A percentile compares a stretch with the other conserved stretches of the same genome.
Evolutionary conservation across 2,888 invertebrate species (phyloP).

Genomic region (Acronicta alni): DNA sequence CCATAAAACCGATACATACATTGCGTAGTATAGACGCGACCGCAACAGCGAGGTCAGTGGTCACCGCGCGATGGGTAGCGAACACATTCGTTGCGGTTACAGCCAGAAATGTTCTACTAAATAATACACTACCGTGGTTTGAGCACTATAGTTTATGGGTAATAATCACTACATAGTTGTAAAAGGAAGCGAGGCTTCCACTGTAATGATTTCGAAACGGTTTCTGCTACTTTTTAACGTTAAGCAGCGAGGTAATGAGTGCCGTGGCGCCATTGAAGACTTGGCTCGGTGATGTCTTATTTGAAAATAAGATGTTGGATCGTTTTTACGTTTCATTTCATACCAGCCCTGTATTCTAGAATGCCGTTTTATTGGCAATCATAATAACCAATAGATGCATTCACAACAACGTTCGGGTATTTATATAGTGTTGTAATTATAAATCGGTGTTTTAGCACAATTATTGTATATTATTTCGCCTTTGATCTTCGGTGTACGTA

Average conservation of each 20-base stretch:
- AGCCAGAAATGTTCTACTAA: constrained; percentile 51
- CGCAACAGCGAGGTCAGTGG: constrained; percentile 38
- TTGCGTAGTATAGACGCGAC: constrained; percentile 43
- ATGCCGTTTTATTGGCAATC: not conserved
- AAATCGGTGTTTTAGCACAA: not conserved
- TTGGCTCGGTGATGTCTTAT: constrained; percentile 15
- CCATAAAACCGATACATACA: constrained; percentile 51
- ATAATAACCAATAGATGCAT: too few relatives aligned
- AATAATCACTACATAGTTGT: constrained; percentile 53
- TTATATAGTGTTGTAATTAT: not conserved
- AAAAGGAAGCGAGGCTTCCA: constrained; percentile 50
- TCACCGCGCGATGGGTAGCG: constrained; percentile 52
- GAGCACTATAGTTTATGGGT: constrained; percentile 51
- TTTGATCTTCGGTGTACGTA: too few relatives aligned
- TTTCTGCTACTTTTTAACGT: constrained; percentile 50
- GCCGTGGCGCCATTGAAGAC: constrained; percentile 17
- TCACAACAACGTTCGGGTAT: too few relatives aligned
- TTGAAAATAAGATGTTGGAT: constrained; percentile 2
- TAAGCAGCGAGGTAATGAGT: constrained; percentile 26
- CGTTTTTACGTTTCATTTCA: constrained; percentile 8
- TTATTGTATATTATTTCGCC: too few relatives aligned
- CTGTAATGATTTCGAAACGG: constrained; percentile 42
- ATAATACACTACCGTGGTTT: constrained; percentile 53
- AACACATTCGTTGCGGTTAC: constrained; percentile 57
- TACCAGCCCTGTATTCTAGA: not conserved